Conservation (phyloP, 2,797 vertebrate species). For the Rhinatrema bivittatum region DNA sequence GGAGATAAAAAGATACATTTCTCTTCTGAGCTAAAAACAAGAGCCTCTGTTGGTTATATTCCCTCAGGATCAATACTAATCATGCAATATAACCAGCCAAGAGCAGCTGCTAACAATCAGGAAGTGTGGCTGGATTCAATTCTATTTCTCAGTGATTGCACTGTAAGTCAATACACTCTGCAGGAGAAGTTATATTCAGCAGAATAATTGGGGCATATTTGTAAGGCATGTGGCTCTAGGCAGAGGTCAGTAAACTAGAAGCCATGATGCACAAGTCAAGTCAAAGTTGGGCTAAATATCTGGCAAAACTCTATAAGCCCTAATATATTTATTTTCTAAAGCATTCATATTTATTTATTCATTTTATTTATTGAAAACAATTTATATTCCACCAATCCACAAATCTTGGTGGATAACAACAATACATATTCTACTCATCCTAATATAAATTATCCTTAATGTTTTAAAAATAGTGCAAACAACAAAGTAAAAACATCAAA, state of each 20-base stretch:
- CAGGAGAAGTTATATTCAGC: constrained; percentile 16
- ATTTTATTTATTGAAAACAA: too few species aligned
- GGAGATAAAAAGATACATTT: constrained; percentile 33
- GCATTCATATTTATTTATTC: too few species aligned
- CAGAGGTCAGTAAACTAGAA: background rate
- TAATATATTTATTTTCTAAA: too few species aligned
- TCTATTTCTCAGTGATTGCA: constrained; percentile 26
- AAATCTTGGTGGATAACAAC: too few species aligned
- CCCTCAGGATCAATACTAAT: constrained; percentile 43
- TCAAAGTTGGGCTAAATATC: constrained; percentile 14
- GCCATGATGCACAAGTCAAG: constrained; percentile 1
- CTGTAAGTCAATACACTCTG: constrained; percentile 33
- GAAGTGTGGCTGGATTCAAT: constrained; percentile 31
- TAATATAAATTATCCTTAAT: too few species aligned
- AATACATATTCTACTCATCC: too few species aligned
- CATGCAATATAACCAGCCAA: constrained; percentile 31
- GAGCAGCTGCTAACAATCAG: constrained; percentile 34
- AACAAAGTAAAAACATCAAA: too few species aligned
- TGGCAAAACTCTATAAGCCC: too few species aligned
- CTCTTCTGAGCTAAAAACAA: constrained; percentile 25
- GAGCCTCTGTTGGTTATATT: constrained; percentile 36
- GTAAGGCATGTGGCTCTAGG: constrained; percentile 18
- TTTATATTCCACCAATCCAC: too few species aligned
- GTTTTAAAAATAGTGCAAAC: too few species aligned
- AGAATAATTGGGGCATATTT: constrained; percentile 10